A percentile compares a stretch with the other conserved stretches of the same genome.
Conservation (phyloP, 2,888 invertebrate species). For the Cantharis lateralis region DNA sequence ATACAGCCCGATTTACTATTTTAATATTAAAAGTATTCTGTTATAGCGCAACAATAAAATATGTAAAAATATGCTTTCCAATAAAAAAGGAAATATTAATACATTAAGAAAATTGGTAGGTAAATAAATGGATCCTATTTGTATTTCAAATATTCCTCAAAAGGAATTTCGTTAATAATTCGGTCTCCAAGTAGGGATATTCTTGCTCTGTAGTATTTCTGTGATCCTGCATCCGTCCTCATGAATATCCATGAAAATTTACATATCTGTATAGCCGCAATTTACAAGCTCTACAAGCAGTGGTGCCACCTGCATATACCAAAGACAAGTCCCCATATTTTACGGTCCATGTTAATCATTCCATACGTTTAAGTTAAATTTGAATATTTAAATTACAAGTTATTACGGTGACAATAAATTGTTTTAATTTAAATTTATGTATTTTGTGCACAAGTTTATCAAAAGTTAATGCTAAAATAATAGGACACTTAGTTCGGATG, state of each 20-base stretch:
- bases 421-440: neutral
- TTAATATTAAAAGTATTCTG: neutral
- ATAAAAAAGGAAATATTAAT: neutral
- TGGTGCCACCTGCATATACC: conserved; percentile 42
- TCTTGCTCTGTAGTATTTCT: conserved; percentile 29
- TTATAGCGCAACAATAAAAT: neutral
- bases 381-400: conserved; percentile 27
- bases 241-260: conserved; percentile 47
- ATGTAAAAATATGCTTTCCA: neutral
- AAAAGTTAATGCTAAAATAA: neutral
- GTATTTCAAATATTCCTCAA: conserved; percentile 18
- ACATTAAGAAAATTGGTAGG: neutral
- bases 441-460: neutral
- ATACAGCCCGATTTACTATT: neutral
- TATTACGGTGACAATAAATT: neutral
- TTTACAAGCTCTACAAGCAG: conserved; percentile 44
- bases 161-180: conserved; percentile 24
- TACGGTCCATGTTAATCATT: conserved; percentile 30
- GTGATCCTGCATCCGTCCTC: conserved; percentile 34
- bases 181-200: conserved; percentile 17
- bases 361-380: conserved; percentile 28
- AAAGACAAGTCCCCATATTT: conserved; percentile 29
- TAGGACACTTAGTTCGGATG: neutral
- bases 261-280: conserved; percentile 47
- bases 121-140: conserved; percentile 10